Evolutionary conservation across 2,888 invertebrate genomes (phyloP).

Genomic region (Eilema griseolum): DNA sequence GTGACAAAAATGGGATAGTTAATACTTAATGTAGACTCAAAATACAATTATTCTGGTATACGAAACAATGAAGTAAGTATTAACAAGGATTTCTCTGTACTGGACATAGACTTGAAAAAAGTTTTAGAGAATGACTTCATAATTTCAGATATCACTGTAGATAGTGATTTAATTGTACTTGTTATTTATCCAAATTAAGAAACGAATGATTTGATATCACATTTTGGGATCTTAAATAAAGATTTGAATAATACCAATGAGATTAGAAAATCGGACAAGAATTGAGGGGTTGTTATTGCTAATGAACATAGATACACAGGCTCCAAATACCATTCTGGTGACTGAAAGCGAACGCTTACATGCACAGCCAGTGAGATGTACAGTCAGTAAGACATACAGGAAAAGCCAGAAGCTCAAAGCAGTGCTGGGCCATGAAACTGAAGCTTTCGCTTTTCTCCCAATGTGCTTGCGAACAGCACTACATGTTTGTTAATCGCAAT

Average conservation of each 20-base stretch:
- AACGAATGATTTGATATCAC: neutral
- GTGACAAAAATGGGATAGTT: neutral
- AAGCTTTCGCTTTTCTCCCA: constrained; percentile 53
- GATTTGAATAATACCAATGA: neutral
- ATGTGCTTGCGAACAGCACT: constrained; percentile 45
- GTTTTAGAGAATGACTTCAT: neutral
- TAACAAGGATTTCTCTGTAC: neutral
- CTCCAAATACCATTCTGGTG: constrained; percentile 25
- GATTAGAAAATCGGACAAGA: neutral
- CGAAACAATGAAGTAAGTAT: neutral
- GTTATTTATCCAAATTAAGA: too few relatives aligned
- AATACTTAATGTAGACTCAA: neutral
- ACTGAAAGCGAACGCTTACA: constrained; percentile 56
- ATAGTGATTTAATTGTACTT: neutral
- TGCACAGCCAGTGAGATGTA: constrained; percentile 69
- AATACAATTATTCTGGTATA: neutral
- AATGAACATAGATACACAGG: constrained; percentile 1
- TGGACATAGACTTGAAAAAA: neutral
- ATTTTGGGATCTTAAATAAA: neutral
- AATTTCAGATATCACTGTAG: neutral
- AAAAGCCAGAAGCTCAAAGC: constrained; percentile 68
- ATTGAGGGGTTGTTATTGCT: too few relatives aligned
- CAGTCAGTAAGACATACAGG: constrained; percentile 27
- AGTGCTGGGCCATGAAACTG: constrained; percentile 64
- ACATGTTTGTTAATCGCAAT: constrained; percentile 53